phyloP scores from a whole-genome alignment of 2,888 invertebrate genomes.

The Hypercompe scribonia region DNA sequence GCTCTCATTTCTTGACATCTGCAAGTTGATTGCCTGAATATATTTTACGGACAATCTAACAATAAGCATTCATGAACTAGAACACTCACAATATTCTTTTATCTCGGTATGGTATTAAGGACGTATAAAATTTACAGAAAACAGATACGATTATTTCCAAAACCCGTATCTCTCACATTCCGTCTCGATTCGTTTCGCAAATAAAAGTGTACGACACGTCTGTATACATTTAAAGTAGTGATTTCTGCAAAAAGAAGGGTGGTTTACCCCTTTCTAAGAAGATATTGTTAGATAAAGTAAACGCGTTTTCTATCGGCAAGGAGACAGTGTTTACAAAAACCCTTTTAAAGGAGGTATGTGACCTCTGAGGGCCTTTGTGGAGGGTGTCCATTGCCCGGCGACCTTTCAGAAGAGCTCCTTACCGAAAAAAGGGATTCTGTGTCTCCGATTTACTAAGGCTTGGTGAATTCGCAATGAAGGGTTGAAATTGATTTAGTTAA shows the following conservation, averaged over 20 bases:
- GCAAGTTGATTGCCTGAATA: background rate
- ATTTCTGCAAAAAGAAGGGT: slow-evolving; percentile 56
- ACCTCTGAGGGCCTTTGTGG: slow-evolving; percentile 61
- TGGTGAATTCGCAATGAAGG: slow-evolving; percentile 28
- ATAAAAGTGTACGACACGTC: slow-evolving; percentile 51
- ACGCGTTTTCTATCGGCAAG: slow-evolving; percentile 65
- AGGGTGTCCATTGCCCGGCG: slow-evolving; percentile 61
- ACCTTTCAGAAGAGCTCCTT: slow-evolving; percentile 43
- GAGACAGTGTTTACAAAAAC: slow-evolving; percentile 63
- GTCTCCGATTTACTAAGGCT: slow-evolving; percentile 43
- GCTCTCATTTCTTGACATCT: background rate
- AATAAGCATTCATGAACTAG: slow-evolving; percentile 11
- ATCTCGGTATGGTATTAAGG: slow-evolving; percentile 30
- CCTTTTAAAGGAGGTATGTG: slow-evolving; percentile 55
- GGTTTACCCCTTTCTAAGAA: slow-evolving; percentile 57
- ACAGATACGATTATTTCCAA: slow-evolving; percentile 45
- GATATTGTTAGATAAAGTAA: slow-evolving; percentile 65
- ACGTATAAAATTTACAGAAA: slow-evolving; percentile 37
- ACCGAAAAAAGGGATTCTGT: slow-evolving; percentile 40
- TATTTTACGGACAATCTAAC: background rate
- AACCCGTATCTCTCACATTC: slow-evolving; percentile 39
- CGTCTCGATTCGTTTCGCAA: slow-evolving; percentile 44
- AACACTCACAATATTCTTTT: slow-evolving; percentile 21
- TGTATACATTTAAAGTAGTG: slow-evolving; percentile 57
- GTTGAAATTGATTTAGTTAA: slow-evolving; percentile 25